These are phyloP conservation scores for Gymnocypris eckloni DNA, from an alignment of 2,797 vertebrate species.

Conservation along the genomic window DNA sequence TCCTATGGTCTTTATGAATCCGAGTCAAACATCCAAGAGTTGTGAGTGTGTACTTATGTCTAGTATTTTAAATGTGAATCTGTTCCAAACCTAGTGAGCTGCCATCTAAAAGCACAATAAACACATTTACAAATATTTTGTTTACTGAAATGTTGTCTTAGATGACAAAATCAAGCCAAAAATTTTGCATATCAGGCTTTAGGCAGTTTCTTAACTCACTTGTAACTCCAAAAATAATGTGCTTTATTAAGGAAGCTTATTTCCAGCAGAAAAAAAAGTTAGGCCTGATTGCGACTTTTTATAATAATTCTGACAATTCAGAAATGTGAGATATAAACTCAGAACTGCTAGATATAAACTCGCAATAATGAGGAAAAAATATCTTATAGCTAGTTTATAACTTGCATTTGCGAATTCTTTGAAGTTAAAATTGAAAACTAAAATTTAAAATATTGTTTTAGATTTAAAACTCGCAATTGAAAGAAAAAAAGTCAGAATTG, in stretches of 20 bases:
- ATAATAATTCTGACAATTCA: not conserved
- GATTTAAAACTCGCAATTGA: not conserved
- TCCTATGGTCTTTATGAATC: constrained; percentile 56
- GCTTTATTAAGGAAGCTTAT: not conserved
- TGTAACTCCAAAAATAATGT: not conserved
- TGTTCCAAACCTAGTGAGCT: constrained; percentile 34
- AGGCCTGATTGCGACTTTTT: not conserved
- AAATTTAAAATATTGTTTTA: too few species aligned
- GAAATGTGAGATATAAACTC: not conserved
- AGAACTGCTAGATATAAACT: not conserved
- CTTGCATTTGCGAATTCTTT: not conserved
- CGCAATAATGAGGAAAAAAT: not conserved
- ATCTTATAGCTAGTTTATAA: not conserved
- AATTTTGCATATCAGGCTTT: not conserved
- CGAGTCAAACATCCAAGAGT: constrained; percentile 74
- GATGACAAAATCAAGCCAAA: not conserved
- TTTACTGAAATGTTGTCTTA: not conserved
- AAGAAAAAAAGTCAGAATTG: not conserved
- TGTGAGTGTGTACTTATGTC: constrained; percentile 62
- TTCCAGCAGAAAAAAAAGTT: not conserved
- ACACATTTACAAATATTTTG: not conserved
- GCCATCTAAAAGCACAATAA: not conserved
- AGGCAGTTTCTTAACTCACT: not conserved
- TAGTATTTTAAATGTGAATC: constrained; percentile 27
- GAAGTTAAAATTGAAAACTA: not conserved